A percentile compares a stretch with the other conserved stretches of the same genome.
Conservation (phyloP, 2,888 invertebrate genomes). For the Mythimna impura region DNA sequence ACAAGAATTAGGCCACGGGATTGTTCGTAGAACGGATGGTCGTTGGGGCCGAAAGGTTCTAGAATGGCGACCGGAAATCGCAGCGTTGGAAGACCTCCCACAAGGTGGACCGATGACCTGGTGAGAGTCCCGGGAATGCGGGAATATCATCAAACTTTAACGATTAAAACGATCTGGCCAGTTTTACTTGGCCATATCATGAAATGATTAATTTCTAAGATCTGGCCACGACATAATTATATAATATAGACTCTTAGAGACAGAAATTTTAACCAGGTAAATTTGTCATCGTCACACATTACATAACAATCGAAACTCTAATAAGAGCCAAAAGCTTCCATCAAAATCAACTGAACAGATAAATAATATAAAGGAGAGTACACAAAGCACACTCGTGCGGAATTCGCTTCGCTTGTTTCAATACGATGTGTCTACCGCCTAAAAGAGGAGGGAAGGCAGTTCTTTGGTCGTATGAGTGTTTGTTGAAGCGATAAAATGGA, state of each 20-base stretch:
- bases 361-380: conserved; percentile 34
- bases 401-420: conserved; percentile 32
- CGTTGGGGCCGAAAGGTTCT: no score
- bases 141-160: no score
- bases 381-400: conserved; percentile 32
- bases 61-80: no score
- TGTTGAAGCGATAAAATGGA: conserved; percentile 47
- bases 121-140: no score
- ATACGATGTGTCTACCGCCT: conserved; percentile 45
- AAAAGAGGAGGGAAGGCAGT: conserved; percentile 41
- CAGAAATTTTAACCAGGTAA: neutral
- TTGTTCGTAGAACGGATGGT: no score
- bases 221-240: no score
- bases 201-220: no score
- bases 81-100: no score
- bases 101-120: no score
- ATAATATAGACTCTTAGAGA: neutral
- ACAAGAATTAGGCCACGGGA: no score
- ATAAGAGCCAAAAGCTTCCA: neutral
- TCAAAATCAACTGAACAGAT: conserved; percentile 39
- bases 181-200: no score
- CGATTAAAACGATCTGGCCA: no score
- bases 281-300: neutral
- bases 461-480: conserved; percentile 41
- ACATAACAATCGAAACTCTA: neutral